Evolutionary conservation across 2,888 invertebrate species (phyloP).

Genomic region (Dugesia japonica): DNA sequence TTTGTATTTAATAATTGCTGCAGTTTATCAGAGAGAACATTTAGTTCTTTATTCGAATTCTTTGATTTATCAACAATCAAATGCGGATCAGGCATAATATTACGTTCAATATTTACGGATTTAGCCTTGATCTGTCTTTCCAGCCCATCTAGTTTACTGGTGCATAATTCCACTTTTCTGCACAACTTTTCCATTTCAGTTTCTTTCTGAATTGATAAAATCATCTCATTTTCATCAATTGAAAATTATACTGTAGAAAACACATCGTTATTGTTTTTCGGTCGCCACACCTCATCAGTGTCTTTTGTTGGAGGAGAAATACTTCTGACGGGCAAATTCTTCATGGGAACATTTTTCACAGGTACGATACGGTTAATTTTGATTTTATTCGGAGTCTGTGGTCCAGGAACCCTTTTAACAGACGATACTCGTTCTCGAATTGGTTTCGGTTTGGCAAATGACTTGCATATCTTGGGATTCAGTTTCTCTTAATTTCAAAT

Average conservation of each 20-base stretch:
- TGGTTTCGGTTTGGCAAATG: background rate
- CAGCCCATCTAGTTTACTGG: background rate
- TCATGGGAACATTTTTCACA: background rate
- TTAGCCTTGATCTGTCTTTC: background rate
- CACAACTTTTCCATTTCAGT: background rate
- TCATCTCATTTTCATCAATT: too few species aligned
- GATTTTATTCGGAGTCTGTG: background rate
- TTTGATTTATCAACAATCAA: too few species aligned
- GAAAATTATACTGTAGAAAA: too few species aligned
- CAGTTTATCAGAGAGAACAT: background rate
- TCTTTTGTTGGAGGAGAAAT: constrained; percentile 3
- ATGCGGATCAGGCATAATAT: background rate
- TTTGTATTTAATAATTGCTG: background rate
- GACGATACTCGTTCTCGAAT: background rate
- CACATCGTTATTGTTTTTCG: too few species aligned
- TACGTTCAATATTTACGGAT: background rate
- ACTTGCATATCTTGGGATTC: background rate
- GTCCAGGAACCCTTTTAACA: background rate
- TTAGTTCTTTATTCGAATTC: background rate
- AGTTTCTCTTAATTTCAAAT: too few species aligned
- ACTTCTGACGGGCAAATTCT: background rate
- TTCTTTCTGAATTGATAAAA: background rate
- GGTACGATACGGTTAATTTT: background rate
- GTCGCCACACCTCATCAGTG: background rate
- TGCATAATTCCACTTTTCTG: background rate